Evolutionary conservation across 1,140 invertebrate species (phyloP).

Genomic region (Drosophila trapezifrons): DNA sequence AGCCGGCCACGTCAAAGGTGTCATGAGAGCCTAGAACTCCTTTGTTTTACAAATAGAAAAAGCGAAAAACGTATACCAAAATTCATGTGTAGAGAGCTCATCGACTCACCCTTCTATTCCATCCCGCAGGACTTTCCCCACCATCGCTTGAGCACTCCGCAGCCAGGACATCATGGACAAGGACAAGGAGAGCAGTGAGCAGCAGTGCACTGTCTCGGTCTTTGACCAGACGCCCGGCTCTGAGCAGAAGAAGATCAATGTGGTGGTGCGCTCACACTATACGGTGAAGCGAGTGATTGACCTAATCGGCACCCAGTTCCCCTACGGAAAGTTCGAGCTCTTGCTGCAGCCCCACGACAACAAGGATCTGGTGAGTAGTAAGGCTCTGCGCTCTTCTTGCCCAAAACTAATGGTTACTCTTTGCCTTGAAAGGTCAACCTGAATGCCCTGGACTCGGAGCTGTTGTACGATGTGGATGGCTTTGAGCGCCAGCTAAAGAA

Average conservation of each 20-base stretch:
- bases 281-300: slow-evolving; percentile 85
- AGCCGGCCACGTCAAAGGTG: slow-evolving; percentile 29
- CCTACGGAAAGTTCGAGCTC: slow-evolving; percentile 86
- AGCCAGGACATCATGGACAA: slow-evolving; percentile 58
- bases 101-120: slow-evolving; percentile 3
- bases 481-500: slow-evolving; percentile 72
- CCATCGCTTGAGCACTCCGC: slow-evolving; percentile 47
- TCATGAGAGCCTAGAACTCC: slow-evolving; percentile 6
- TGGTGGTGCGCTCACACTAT: slow-evolving; percentile 85
- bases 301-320: slow-evolving; percentile 85
- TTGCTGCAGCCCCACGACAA: slow-evolving; percentile 74
- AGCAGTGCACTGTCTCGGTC: slow-evolving; percentile 86
- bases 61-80: slow-evolving; percentile 12
- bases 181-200: slow-evolving; percentile 68
- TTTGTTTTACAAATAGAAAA: slow-evolving; percentile 7
- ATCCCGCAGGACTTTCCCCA: slow-evolving; percentile 25
- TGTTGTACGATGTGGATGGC: slow-evolving; percentile 67
- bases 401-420: neutral
- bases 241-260: slow-evolving; percentile 84
- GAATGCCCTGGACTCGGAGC: slow-evolving; percentile 53
- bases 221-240: slow-evolving; percentile 85
- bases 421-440: slow-evolving; percentile 60
- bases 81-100: slow-evolving; percentile 34
- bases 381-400: neutral
- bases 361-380: slow-evolving; percentile 65